Evolutionary conservation across 2,113 vertebrate species (phyloP), one percentile per base, ranked within the genome.

Genomic region (Aspidoscelis tigris): DNA sequence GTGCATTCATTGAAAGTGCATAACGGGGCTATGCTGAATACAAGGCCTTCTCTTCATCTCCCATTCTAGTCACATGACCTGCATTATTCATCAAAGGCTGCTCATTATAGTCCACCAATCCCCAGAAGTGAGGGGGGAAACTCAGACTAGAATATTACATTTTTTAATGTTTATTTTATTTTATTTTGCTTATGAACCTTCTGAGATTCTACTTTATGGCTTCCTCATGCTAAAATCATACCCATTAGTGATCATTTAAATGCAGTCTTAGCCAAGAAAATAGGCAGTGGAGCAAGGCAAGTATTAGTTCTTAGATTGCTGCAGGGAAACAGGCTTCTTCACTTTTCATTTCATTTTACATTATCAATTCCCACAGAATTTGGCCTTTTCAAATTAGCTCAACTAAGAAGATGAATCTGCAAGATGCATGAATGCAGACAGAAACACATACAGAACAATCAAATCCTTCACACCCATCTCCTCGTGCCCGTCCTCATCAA

Each of bases 401-500:
- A 21, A 61, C 69, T 20, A 53, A 61, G 21, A 78, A 20, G 68
- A 47, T 12, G 18, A 22, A 14, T 4, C 26, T 26, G 20, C 5
- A 18, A 73, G 16, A 58, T 84, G 3, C 22, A 66, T n/a, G 18
- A 26, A 70, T 14, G 21, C 4, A 70, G 12, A 39, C 16, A 65
- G 24, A 72, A 21, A 80, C 55, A 73, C 20, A 73, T 20, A 68
- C 43, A 80, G 69, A 22, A 33, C 72, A 65, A 75, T 26, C 11
- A 22, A 64, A 33, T 83, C 72, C 71, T 76, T 72, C 58, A 5
- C 71, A 44, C 77, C 20, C 72, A 71, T 58, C 84, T 86, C 83
- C 64, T 71, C 78, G 47, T 83, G 82, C 80, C 84, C 84, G 87
- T 88, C 91, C 89, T 92, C 93, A 93, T 93, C 92, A 93, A 90